Percentiles rank a stretch among this genome's conserved stretches.
phyloP scores from a whole-genome alignment of 2,113 vertebrate genomes.

The Pogona vitticeps region DNA sequence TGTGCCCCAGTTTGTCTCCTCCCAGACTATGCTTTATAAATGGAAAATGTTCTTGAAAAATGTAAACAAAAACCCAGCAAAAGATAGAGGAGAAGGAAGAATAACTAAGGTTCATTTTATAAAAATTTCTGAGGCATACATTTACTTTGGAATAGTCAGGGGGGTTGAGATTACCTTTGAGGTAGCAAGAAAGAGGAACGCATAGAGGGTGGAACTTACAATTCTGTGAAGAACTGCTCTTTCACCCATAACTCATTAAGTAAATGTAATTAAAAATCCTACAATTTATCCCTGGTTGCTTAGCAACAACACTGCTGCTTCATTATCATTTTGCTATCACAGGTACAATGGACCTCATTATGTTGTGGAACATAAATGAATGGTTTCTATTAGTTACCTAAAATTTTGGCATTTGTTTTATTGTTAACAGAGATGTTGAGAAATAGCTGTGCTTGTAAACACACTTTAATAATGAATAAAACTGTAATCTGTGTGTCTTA shows the following conservation, averaged over 20 bases:
- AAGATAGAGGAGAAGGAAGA: too few species aligned
- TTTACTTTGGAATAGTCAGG: not conserved
- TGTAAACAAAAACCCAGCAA: too few species aligned
- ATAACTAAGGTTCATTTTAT: not conserved
- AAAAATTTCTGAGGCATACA: not conserved
- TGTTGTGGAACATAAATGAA: slow-evolving; percentile 75
- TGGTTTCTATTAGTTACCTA: slow-evolving; percentile 71
- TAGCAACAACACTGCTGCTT: slow-evolving; percentile 80
- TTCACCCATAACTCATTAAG: slow-evolving; percentile 80
- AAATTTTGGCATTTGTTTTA: slow-evolving; percentile 61
- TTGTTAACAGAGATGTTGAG: slow-evolving; percentile 49
- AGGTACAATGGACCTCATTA: slow-evolving; percentile 78
- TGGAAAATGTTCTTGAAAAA: too few species aligned
- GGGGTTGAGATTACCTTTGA: not conserved
- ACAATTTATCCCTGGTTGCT: slow-evolving; percentile 83
- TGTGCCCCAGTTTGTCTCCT: not conserved
- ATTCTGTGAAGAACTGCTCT: slow-evolving; percentile 51
- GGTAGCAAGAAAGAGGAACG: not conserved
- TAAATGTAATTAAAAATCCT: slow-evolving; percentile 78
- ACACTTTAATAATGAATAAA: not conserved
- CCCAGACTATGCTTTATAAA: too few species aligned
- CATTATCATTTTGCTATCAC: slow-evolving; percentile 78
- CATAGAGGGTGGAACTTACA: too few species aligned
- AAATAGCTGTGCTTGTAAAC: not conserved
- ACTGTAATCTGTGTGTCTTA: not conserved